These are phyloP conservation scores for Polyommatus icarus DNA, from an alignment of 2,888 invertebrate species.

Conservation along the genomic window DNA sequence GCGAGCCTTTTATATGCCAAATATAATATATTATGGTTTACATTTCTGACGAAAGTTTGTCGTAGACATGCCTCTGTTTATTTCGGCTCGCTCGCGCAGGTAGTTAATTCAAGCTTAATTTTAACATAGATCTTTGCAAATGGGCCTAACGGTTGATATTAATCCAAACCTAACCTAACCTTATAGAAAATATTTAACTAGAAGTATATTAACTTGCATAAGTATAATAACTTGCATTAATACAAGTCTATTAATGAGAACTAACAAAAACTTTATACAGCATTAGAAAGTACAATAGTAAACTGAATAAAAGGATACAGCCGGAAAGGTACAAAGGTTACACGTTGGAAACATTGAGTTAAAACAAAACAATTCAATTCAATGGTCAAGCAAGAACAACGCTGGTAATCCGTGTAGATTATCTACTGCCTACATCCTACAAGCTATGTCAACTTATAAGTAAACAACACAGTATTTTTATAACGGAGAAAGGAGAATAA, in stretches of 20 bases:
- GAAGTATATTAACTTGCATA: not conserved
- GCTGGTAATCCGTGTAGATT: constrained; percentile 18
- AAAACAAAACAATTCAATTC: constrained; percentile 19
- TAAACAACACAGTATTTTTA: constrained; percentile 12
- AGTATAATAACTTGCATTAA: not conserved
- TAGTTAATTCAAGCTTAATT: no score
- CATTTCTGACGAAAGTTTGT: constrained; percentile 62
- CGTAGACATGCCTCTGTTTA: constrained; percentile 52
- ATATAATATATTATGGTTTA: constrained; percentile 81
- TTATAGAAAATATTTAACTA: not conserved
- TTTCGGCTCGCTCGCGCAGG: not conserved
- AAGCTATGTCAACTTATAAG: constrained; percentile 18
- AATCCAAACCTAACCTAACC: no score
- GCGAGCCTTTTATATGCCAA: constrained; percentile 81
- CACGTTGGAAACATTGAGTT: constrained; percentile 2
- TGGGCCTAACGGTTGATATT: no score
- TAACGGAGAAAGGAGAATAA: not conserved
- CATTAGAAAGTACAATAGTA: not conserved
- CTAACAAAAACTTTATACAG: not conserved
- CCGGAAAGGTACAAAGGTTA: not conserved
- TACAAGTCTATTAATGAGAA: no score
- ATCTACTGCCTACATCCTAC: constrained; percentile 17
- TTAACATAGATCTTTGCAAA: no score
- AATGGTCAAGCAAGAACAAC: constrained; percentile 17
- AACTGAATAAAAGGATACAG: not conserved